These are phyloP conservation scores for Capitella teleta DNA, from an alignment of 1,140 invertebrate species.

Conservation along the genomic window DNA sequence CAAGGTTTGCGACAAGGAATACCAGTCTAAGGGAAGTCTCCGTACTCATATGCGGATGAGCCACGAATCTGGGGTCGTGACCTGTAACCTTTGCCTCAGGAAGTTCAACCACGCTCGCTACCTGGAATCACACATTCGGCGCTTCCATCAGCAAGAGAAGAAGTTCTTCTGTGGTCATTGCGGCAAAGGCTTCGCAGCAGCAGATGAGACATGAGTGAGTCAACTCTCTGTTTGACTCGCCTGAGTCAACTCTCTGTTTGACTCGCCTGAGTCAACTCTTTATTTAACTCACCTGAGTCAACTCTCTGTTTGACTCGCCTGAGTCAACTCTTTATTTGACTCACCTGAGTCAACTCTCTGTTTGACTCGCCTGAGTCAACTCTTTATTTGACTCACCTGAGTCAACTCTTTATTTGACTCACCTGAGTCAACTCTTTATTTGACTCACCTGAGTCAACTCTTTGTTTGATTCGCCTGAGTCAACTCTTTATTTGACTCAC, in stretches of 20 bases:
- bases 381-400: neutral
- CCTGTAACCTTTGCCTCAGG: neutral
- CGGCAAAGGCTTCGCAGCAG: neutral
- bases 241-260: neutral
- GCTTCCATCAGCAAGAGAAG: neutral
- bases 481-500: neutral
- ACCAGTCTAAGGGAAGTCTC: no score
- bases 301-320: neutral
- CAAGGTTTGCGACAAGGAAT: no score
- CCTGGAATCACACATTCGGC: neutral
- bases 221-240: neutral
- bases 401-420: neutral
- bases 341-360: neutral
- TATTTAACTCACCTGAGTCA: neutral
- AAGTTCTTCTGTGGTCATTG: neutral
- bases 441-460: neutral
- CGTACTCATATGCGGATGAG: no score
- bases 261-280: neutral
- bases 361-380: neutral
- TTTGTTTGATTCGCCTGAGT: neutral
- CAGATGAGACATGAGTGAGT: conserved; percentile 6
- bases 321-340: neutral
- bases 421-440: neutral
- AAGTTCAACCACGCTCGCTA: neutral
- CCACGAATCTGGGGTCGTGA: no score